A percentile compares a stretch with the other conserved stretches of the same genome.
These are phyloP conservation scores for Callipepla squamata DNA, from an alignment of 2,113 vertebrate genomes.

Conservation along the genomic window DNA sequence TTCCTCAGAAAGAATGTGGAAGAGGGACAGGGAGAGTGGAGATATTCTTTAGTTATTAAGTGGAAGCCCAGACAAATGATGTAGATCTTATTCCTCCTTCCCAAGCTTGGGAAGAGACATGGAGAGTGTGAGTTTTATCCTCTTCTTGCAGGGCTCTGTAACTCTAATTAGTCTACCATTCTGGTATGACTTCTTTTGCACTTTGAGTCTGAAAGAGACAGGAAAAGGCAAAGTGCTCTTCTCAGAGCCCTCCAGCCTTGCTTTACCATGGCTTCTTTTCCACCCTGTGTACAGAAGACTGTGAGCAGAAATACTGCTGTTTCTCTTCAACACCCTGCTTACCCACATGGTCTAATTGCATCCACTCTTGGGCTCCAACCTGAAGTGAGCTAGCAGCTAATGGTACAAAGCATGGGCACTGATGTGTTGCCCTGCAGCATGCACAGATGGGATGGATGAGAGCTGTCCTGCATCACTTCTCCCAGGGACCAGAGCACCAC, in stretches of 20 bases:
- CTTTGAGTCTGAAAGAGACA: neutral
- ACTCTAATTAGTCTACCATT: neutral
- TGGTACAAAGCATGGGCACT: neutral
- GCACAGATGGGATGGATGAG: neutral
- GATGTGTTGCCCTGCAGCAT: neutral
- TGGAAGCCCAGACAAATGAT: neutral
- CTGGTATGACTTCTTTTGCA: neutral
- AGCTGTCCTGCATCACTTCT: neutral
- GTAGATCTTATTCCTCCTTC: neutral
- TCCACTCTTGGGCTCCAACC: neutral
- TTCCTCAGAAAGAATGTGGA: neutral
- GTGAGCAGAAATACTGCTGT: neutral
- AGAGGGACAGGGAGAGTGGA: neutral
- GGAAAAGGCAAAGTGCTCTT: neutral
- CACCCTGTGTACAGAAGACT: fast-evolving
- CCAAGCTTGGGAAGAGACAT: neutral
- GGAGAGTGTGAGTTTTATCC: neutral
- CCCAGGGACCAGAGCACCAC: neutral
- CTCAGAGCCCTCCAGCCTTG: neutral
- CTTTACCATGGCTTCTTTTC: neutral
- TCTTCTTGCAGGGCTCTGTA: neutral
- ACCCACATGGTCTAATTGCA: neutral
- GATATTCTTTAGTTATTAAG: neutral
- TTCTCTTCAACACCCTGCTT: too few relatives aligned
- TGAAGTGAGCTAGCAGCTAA: neutral